A percentile compares a stretch with the other conserved stretches of the same genome.
These are phyloP conservation scores for Neotoxoptera formosana DNA, from an alignment of 1,140 invertebrate species.

Conservation along the genomic window DNA sequence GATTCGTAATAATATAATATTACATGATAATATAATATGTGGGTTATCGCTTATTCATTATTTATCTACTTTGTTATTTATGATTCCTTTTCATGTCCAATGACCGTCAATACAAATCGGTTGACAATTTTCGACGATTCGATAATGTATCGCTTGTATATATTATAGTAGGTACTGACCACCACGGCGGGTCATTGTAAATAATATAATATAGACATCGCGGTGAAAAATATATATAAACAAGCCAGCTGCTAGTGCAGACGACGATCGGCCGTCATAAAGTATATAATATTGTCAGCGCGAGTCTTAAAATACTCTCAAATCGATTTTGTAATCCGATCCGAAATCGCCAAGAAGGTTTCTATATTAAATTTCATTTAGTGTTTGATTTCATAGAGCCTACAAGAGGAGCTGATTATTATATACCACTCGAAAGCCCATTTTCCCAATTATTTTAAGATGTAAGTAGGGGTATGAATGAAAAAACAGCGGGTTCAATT, in stretches of 20 bases:
- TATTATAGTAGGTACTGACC: too few species aligned
- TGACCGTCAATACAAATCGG: background rate
- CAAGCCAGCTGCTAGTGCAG: background rate
- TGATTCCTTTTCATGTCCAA: background rate
- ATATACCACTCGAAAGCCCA: background rate
- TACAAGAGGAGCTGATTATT: background rate
- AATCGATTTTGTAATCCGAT: constrained; percentile 18
- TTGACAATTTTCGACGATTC: background rate
- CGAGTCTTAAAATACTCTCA: background rate
- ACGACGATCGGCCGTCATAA: background rate
- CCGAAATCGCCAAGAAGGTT: constrained; percentile 22
- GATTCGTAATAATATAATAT: background rate
- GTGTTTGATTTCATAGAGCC: background rate
- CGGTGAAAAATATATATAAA: background rate
- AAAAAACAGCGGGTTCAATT: background rate
- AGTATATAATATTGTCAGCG: background rate
- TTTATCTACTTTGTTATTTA: background rate
- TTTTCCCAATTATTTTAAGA: background rate
- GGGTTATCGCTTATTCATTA: background rate
- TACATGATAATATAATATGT: background rate
- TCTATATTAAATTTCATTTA: constrained; percentile 37
- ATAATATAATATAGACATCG: background rate
- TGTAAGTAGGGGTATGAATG: background rate
- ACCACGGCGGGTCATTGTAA: background rate
- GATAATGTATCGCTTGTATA: background rate